Evolutionary conservation across 2,797 vertebrate species (phyloP).

Genomic region (Neoniphon sammara): DNA sequence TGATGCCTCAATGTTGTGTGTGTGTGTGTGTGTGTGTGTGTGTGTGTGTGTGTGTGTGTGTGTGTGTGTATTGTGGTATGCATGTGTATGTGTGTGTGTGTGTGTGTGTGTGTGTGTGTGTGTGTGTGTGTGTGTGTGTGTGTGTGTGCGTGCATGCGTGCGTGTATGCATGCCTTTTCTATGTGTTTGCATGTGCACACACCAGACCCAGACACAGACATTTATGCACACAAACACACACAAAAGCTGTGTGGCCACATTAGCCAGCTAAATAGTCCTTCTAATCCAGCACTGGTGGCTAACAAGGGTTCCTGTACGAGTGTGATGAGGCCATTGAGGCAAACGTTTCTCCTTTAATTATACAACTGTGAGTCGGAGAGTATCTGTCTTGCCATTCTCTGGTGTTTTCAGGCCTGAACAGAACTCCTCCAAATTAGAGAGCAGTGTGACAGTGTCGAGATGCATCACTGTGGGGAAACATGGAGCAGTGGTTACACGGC

Average conservation of each 20-base stretch:
- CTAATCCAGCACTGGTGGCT: constrained; percentile 61
- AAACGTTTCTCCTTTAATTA: constrained; percentile 78
- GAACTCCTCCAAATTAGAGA: constrained; percentile 74
- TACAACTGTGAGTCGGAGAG: constrained; percentile 51
- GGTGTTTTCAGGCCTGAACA: constrained; percentile 66
- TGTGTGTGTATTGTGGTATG: neutral
- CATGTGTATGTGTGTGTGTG: constrained; percentile 9
- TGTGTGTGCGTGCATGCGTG: neutral
- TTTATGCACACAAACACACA: constrained; percentile 7
- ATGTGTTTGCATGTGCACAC: neutral
- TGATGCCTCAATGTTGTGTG: constrained; percentile 30
- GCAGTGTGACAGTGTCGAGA: constrained; percentile 66
- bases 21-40: constrained; percentile 10
- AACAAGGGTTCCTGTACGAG: constrained; percentile 47
- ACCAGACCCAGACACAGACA: constrained; percentile 14
- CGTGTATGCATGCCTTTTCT: constrained; percentile 5
- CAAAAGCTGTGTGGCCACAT: constrained; percentile 33
- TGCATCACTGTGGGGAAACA: constrained; percentile 58
- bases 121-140: neutral
- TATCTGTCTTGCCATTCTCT: constrained; percentile 61
- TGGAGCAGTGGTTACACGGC: constrained; percentile 48
- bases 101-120: neutral
- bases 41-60: neutral
- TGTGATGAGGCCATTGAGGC: constrained; percentile 63
- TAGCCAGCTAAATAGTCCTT: constrained; percentile 51